These are phyloP conservation scores for Andrena flavipes DNA, from an alignment of 2,888 invertebrate species.

Conservation along the genomic window DNA sequence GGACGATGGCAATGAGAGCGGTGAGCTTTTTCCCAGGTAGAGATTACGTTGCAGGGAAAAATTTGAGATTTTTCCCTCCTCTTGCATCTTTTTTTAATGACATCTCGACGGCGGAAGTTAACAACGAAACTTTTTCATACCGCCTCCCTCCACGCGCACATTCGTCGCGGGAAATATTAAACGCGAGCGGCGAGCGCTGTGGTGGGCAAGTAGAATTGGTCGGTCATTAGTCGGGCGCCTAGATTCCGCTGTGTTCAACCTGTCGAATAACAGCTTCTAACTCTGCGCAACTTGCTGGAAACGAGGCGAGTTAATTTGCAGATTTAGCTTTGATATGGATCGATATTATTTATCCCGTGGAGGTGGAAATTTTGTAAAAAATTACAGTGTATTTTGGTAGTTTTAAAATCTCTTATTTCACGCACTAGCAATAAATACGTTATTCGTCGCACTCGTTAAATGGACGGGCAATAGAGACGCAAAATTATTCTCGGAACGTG, in stretches of 20 bases:
- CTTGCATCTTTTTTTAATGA: background rate
- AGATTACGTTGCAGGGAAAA: constrained; percentile 2
- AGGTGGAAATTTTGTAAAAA: too few species aligned
- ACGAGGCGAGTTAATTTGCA: background rate
- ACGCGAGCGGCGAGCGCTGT: background rate
- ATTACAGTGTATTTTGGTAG: too few species aligned
- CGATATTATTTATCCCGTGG: too few species aligned
- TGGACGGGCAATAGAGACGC: too few species aligned
- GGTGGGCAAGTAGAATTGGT: constrained; percentile 29
- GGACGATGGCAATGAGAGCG: constrained; percentile 15
- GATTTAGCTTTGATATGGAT: too few species aligned
- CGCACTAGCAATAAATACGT: too few species aligned
- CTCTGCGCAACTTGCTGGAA: background rate
- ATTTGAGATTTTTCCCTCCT: constrained; percentile 1
- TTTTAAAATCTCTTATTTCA: too few species aligned
- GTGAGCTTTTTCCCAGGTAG: background rate
- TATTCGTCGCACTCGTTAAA: too few species aligned
- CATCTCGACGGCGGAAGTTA: constrained; percentile 10
- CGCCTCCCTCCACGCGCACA: background rate
- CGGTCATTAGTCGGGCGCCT: constrained; percentile 3
- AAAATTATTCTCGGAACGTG: background rate
- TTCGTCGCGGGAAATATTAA: constrained; percentile 18
- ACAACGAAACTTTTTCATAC: constrained; percentile 38
- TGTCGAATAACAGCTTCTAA: background rate
- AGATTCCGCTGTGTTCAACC: constrained; percentile 7